These are phyloP conservation scores for Dimorphilus gyrociliatus DNA, from an alignment of 2,888 invertebrate genomes.

Conservation along the genomic window DNA sequence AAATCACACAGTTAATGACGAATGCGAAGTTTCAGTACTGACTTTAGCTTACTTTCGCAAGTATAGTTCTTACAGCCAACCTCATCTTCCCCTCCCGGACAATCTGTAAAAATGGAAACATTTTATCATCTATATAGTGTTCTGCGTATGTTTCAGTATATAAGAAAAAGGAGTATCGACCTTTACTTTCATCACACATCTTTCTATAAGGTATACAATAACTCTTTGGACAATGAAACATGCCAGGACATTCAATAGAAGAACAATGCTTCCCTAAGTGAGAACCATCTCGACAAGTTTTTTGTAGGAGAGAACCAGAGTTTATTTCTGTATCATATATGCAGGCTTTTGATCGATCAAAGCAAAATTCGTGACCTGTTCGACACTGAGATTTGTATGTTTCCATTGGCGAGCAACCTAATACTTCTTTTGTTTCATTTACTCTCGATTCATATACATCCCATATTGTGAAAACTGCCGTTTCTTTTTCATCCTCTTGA, in stretches of 20 bases:
- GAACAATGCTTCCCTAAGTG: conserved; percentile 8
- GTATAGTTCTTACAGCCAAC: no score
- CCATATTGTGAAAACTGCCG: conserved; percentile 3
- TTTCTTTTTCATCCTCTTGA: conserved; percentile 8
- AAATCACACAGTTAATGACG: no score
- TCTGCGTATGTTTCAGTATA: no score
- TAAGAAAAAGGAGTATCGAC: no score
- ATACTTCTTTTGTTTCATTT: conserved; percentile 3
- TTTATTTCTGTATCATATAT: conserved; percentile 6
- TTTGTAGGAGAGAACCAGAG: conserved; percentile 2
- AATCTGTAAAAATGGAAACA: no score
- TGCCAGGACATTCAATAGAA: conserved; percentile 2
- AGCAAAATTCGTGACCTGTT: conserved; percentile 4
- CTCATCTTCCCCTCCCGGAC: no score
- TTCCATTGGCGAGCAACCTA: no score
- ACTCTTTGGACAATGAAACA: conserved; percentile 11
- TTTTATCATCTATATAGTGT: no score
- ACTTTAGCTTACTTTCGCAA: no score
- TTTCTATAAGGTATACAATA: conserved; percentile 8
- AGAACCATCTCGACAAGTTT: conserved; percentile 7
- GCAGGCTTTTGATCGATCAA: conserved; percentile 3
- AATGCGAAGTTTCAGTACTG: no score
- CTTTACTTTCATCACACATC: conserved; percentile 9
- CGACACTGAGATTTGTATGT: conserved; percentile 6
- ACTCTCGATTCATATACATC: neutral